Conservation (phyloP, 2,888 invertebrate genomes). For the Pyrrhosoma nymphula region DNA sequence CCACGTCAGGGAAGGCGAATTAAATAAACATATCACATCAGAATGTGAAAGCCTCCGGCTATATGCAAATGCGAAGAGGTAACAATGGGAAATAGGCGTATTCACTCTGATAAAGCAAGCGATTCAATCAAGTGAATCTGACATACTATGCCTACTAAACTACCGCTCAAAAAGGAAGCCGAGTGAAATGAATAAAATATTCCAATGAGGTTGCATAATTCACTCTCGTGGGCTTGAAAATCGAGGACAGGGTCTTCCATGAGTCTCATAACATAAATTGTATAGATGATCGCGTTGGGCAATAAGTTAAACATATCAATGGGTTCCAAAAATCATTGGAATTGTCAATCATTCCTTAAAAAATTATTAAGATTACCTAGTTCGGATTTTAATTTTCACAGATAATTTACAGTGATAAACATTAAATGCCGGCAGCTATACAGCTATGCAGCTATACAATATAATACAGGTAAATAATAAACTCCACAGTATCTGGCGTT, state of each 20-base stretch:
- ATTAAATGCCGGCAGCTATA: no score
- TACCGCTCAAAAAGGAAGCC: not conserved
- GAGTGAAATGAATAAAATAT: not conserved
- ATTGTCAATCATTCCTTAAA: no score
- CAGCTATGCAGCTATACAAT: no score
- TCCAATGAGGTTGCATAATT: not conserved
- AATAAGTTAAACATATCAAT: no score
- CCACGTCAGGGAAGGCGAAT: not conserved
- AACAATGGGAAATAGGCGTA: not conserved
- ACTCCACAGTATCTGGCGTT: no score
- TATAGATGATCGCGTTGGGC: no score
- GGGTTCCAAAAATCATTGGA: no score
- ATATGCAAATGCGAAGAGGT: not conserved
- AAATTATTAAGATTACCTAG: no score
- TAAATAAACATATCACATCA: not conserved
- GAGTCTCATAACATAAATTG: not conserved
- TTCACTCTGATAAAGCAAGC: not conserved
- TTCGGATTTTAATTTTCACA: no score
- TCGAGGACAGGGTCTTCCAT: not conserved
- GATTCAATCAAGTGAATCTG: not conserved
- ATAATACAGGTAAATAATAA: no score
- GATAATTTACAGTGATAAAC: no score
- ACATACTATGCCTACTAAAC: not conserved
- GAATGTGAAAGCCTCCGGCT: not conserved
- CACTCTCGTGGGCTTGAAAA: not conserved